These are phyloP conservation scores for Sclerurus mexicanus DNA, from an alignment of 2,113 vertebrate species.

Conservation along the genomic window DNA sequence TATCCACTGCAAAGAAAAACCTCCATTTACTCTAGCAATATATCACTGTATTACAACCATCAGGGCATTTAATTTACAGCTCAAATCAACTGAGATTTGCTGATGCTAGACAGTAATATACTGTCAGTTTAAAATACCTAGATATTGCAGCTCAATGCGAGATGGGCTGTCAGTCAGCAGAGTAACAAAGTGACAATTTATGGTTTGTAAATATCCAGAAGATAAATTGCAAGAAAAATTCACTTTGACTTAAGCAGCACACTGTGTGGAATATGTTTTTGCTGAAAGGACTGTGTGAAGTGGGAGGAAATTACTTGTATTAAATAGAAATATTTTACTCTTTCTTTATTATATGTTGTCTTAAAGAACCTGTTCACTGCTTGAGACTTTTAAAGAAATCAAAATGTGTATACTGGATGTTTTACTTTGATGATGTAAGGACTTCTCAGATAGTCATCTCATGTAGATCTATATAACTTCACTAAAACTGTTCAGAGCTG, in stretches of 20 bases:
- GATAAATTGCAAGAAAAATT: constrained; percentile 56
- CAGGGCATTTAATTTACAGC: constrained; percentile 71
- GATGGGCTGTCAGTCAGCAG: constrained; percentile 40
- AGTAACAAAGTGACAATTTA: constrained; percentile 54
- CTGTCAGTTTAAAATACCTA: constrained; percentile 32
- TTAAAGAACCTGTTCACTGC: neutral
- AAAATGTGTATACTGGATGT: neutral
- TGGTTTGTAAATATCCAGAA: constrained; percentile 36
- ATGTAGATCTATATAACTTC: neutral
- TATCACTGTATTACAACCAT: constrained; percentile 70
- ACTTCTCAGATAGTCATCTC: neutral
- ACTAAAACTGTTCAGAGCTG: neutral
- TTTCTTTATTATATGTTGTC: neutral
- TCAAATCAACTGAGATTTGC: constrained; percentile 65
- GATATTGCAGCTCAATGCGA: neutral
- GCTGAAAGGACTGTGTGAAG: neutral
- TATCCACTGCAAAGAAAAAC: constrained; percentile 36
- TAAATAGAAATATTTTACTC: neutral
- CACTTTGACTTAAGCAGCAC: constrained; percentile 16
- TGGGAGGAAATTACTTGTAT: neutral
- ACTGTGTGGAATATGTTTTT: neutral
- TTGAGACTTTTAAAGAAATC: neutral
- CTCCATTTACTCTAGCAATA: constrained; percentile 38
- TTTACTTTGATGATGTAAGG: neutral
- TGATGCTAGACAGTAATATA: constrained; percentile 61